Base-by-base conservation (phyloP, 2,113 vertebrate genomes). In the Aviceda subcristata region DNA sequence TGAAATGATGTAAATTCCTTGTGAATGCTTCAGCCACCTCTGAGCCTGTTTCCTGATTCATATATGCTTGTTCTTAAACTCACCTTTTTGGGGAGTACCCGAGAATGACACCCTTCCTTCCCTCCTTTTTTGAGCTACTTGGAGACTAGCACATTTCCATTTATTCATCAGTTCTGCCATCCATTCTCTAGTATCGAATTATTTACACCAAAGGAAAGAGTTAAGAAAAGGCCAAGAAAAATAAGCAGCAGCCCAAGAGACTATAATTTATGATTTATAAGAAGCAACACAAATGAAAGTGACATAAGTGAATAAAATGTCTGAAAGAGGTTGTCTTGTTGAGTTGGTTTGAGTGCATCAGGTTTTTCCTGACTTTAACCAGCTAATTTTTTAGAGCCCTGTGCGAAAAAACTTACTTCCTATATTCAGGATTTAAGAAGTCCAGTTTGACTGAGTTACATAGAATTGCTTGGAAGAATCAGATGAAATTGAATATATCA, bases 101-200 rank as follows among this genome's bases (percentile, higher is more conserved):
- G 14, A 60, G 68, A 95, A 78, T 5, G 18, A 94, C 95, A 94
- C 92, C 94, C 92, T 96, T 96, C 95, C 96, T 97, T 94, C 92
- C 95, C 79, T 91, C 57, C 78, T 86, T 92, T 94, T 77, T 60
- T 76, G 77, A 85, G 55, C 86, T 84, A 1, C 55, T 92, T 71
- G 55, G n/a, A 92, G 75, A 51, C 63, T 34, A 56, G 86, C 67
- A 89, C 67, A 36, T 92, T 95, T 80, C 90, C 95, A 94, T 92
- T 95, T 95, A 92, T 93, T 96, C 83, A 68, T 69, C 92, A 74
- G 75, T 80, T 94, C 89, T 96, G 91, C 75, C 82, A 74, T 84
- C 86, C 5, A 1, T 92, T 96, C 83, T 81, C n/a, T 78, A 67
- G 22, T 59, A 43, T 89, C 68, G 86, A 83, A 67, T 86, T 77